Base-by-base conservation (phyloP, 2,888 invertebrate species). In the Scaptomyza cyrtandrae region DNA sequence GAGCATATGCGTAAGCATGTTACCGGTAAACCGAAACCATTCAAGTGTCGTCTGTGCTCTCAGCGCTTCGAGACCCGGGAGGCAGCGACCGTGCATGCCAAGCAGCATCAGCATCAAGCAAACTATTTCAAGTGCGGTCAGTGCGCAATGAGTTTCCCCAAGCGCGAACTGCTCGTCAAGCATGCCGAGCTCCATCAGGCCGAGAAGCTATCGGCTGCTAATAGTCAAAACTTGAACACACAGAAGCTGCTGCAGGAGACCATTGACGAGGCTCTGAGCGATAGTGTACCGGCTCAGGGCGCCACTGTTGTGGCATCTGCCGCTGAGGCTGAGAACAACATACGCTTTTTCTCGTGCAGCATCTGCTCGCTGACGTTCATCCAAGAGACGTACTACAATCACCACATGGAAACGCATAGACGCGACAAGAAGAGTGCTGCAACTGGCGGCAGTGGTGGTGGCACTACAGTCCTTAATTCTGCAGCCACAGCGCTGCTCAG, bases 301-400 rank as follows among this genome's bases (percentile, higher is more conserved):
- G 85, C 87, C 16, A 89, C 90, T 39, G 85, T 90, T 13, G 88
- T 89, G 11, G 78, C 86, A 10, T 81, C 80, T 9, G 79, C 87
- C 10, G 88, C 80, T 19, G 81, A 85, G 44, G 75, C 81, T n/a
- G 83, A 90, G 31, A 91, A 91, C 33, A 91, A 91, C 58, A 93
- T 93, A 52, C 90, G 92, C 49, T 93, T 93, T 88, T 92, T 92
- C 68, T 92, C 92, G 41, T 93, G 93, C 78, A 92, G 91, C 76
- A 90, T 91, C 57, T 93, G 93, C 79, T 92, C 92, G 50, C 71
- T 93, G 68, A 92, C 93, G 2, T 93, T 93, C 72, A 91, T 93
- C 16, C 92, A 92, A 73, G 92, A 93, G 84, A 90, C 89, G 16
- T 92, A 92, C 62, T 93, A 92, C 68, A 91, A 91, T 66, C 92